These are phyloP conservation scores for Agapostemon virescens DNA, from an alignment of 2,888 invertebrate genomes.

Conservation along the genomic window DNA sequence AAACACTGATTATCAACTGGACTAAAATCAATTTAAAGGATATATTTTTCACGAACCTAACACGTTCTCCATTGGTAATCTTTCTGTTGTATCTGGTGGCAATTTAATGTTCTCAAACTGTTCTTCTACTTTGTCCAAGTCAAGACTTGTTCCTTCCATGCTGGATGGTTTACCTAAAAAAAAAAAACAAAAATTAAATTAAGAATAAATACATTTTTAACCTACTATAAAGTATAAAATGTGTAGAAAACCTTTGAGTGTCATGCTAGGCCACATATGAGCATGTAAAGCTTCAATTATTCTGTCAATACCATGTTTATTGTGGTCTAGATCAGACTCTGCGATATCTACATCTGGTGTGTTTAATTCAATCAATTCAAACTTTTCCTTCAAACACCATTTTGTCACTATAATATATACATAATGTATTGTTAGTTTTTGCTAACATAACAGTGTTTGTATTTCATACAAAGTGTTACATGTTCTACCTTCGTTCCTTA, in stretches of 20 bases:
- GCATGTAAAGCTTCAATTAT: slow-evolving; percentile 87
- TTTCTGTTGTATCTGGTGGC: slow-evolving; percentile 66
- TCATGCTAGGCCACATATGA: slow-evolving; percentile 87
- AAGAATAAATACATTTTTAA: not conserved
- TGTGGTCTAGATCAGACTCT: slow-evolving; percentile 81
- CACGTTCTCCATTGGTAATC: slow-evolving; percentile 74
- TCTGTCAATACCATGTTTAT: slow-evolving; percentile 85
- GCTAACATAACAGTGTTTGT: not conserved
- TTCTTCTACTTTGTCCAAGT: slow-evolving; percentile 72
- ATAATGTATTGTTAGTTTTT: slow-evolving; percentile 17
- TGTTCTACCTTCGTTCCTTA: slow-evolving; percentile 80
- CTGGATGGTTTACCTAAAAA: slow-evolving; percentile 56
- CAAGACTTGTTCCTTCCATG: slow-evolving; percentile 48
- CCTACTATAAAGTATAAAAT: not conserved
- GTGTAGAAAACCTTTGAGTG: slow-evolving; percentile 81
- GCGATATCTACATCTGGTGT: slow-evolving; percentile 78
- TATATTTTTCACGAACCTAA: slow-evolving; percentile 67
- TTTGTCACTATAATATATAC: slow-evolving; percentile 80
- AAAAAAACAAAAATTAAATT: not conserved
- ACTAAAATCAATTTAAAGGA: slow-evolving; percentile 17
- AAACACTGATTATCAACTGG: not conserved
- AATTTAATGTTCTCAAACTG: slow-evolving; percentile 74
- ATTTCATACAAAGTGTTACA: not conserved
- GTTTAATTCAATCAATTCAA: slow-evolving; percentile 86
- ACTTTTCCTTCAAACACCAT: slow-evolving; percentile 86